A percentile compares a stretch with the other conserved stretches of the same genome.
Conservation (phyloP, 2,797 vertebrate genomes). For the Coluber constrictor region DNA sequence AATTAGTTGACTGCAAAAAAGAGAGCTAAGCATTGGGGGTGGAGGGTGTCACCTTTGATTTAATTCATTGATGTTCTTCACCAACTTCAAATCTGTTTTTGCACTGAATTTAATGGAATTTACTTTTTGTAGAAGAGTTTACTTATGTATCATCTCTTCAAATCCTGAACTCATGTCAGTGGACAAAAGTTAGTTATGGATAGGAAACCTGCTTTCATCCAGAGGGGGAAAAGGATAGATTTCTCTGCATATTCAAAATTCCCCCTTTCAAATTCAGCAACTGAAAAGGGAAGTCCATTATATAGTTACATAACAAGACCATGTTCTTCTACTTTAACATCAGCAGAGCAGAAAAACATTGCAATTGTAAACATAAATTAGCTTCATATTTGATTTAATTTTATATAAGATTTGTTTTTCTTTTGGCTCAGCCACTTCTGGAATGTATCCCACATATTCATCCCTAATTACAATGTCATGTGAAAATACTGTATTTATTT, state of each 20-base stretch:
- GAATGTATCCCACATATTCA: not conserved
- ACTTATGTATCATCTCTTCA: not conserved
- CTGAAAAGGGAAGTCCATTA: not conserved
- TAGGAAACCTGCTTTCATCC: not conserved
- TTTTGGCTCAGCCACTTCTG: not conserved
- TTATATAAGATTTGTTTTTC: not conserved
- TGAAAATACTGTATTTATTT: not conserved
- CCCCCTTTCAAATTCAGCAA: not conserved
- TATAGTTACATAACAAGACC: not conserved
- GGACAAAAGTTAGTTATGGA: not conserved
- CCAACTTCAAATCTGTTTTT: not conserved
- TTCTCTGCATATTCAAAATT: not conserved
- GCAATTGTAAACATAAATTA: not conserved
- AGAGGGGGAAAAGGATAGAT: not conserved
- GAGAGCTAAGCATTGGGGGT: not conserved
- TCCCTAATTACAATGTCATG: not conserved
- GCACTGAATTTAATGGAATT: not conserved
- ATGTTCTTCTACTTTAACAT: not conserved
- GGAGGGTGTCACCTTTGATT: not conserved
- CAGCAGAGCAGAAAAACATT: not conserved
- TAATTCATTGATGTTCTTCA: not conserved
- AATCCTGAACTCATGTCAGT: not conserved
- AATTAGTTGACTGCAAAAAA: not conserved
- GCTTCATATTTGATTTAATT: not conserved
- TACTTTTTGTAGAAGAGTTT: not conserved